Evolutionary conservation across 2,113 vertebrate species (phyloP).

Genomic region (Salminus brasiliensis): DNA sequence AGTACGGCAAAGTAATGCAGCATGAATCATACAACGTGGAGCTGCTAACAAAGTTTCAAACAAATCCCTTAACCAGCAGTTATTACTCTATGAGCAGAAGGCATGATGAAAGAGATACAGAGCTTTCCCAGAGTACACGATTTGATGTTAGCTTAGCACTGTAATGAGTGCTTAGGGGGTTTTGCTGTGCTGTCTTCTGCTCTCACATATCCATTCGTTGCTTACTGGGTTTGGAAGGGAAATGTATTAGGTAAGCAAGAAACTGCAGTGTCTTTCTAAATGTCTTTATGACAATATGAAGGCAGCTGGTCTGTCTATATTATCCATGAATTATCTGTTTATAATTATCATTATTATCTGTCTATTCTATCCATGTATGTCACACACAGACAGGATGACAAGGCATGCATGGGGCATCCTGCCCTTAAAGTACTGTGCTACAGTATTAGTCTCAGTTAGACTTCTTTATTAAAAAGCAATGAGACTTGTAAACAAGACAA

Average conservation of each 20-base stretch:
- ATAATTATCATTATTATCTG: too few relatives aligned
- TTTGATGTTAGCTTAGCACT: constrained; percentile 81
- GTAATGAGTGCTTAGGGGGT: constrained; percentile 82
- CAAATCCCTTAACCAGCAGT: not conserved
- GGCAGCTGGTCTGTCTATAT: too few relatives aligned
- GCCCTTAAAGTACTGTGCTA: not conserved
- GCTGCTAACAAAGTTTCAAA: not conserved
- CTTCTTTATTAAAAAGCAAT: not conserved
- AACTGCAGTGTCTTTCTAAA: not conserved
- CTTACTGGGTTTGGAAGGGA: constrained; percentile 67
- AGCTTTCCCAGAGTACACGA: not conserved
- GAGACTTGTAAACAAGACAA: not conserved
- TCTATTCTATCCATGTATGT: not conserved
- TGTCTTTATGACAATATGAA: not conserved
- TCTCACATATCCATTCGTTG: constrained; percentile 78
- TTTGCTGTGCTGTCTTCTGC: constrained; percentile 80
- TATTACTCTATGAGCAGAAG: not conserved
- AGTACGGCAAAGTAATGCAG: not conserved
- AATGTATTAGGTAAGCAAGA: constrained; percentile 75
- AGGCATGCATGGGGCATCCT: not conserved
- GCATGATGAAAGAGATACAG: not conserved
- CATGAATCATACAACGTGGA: not conserved
- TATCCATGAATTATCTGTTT: too few relatives aligned
- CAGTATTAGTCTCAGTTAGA: not conserved
- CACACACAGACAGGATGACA: not conserved